Conservation (phyloP, 2,113 vertebrate species). For the Proteles cristata region DNA sequence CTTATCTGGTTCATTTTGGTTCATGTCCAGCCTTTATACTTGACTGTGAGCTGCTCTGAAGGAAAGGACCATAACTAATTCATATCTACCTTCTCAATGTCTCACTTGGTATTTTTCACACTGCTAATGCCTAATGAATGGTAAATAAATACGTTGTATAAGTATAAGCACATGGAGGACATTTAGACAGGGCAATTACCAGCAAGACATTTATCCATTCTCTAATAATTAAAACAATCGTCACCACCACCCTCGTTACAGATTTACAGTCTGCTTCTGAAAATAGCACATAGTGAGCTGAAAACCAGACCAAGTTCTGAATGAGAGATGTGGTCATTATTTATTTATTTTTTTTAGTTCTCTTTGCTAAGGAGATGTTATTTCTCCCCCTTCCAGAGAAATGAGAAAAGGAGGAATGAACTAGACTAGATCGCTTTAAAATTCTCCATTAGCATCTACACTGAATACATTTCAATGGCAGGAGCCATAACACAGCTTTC, state of each 20-base stretch:
- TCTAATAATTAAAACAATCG: slow-evolving; percentile 67
- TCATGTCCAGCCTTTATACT: not conserved
- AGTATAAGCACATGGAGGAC: not conserved
- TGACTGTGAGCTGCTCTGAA: not conserved
- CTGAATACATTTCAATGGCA: slow-evolving; percentile 78
- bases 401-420: slow-evolving; percentile 65
- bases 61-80: slow-evolving; percentile 12
- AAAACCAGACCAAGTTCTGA: slow-evolving; percentile 55
- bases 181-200: slow-evolving; percentile 47
- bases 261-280: slow-evolving; percentile 54
- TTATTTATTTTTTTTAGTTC: slow-evolving; percentile 15
- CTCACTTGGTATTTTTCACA: slow-evolving; percentile 4
- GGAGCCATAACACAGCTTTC: slow-evolving; percentile 70
- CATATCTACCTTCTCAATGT: not conserved
- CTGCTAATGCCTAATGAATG: not conserved
- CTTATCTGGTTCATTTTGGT: not conserved
- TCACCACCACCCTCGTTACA: slow-evolving; percentile 2
- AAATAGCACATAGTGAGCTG: slow-evolving; percentile 53
- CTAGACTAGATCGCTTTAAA: slow-evolving; percentile 58
- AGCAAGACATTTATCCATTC: slow-evolving; percentile 41
- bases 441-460: slow-evolving; percentile 76
- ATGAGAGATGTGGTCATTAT: slow-evolving; percentile 50
- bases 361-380: slow-evolving; percentile 34
- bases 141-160: slow-evolving; percentile 40
- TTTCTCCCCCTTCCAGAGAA: slow-evolving; percentile 57